Evolutionary conservation across 2,888 invertebrate species (phyloP).

Genomic region (Plagodis pulveraria): DNA sequence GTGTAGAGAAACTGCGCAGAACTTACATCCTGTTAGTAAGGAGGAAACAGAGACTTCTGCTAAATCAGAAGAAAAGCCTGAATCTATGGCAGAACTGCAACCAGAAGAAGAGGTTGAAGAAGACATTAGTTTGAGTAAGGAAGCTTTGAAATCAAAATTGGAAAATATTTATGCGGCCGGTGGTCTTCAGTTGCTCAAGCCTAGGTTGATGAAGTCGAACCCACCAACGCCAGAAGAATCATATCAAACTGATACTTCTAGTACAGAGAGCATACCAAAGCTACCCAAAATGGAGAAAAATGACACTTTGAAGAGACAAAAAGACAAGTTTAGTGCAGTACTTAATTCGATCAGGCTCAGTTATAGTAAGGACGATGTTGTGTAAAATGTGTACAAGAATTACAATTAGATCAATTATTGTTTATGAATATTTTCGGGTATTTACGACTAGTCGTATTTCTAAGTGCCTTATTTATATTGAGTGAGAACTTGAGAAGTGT

Average conservation of each 20-base stretch:
- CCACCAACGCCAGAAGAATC: conserved; percentile 71
- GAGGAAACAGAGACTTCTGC: conserved; percentile 37
- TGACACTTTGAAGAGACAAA: conserved; percentile 76
- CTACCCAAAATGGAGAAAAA: conserved; percentile 72
- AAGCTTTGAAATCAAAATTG: conserved; percentile 73
- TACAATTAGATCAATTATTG: not conserved
- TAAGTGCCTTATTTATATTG: conserved; percentile 66
- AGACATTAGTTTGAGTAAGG: conserved; percentile 62
- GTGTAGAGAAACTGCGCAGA: conserved; percentile 54
- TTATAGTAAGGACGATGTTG: conserved; percentile 67
- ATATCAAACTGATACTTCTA: conserved; percentile 63
- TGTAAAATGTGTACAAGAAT: conserved; percentile 43
- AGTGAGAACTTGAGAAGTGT: conserved; percentile 30
- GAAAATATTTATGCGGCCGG: conserved; percentile 71
- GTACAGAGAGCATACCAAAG: conserved; percentile 66
- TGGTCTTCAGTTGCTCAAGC: conserved; percentile 63
- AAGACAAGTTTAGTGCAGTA: conserved; percentile 72
- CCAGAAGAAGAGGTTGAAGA: conserved; percentile 50
- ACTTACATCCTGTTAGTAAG: conserved; percentile 54
- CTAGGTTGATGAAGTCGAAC: conserved; percentile 68
- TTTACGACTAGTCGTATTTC: conserved; percentile 62
- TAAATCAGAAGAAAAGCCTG: conserved; percentile 1
- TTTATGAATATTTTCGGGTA: conserved; percentile 41
- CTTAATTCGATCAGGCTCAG: conserved; percentile 74
- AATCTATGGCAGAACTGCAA: conserved; percentile 36